A percentile compares a stretch with the other conserved stretches of the same genome.
phyloP scores from a whole-genome alignment of 2,888 invertebrate species.

The Metallyticus violacea region DNA sequence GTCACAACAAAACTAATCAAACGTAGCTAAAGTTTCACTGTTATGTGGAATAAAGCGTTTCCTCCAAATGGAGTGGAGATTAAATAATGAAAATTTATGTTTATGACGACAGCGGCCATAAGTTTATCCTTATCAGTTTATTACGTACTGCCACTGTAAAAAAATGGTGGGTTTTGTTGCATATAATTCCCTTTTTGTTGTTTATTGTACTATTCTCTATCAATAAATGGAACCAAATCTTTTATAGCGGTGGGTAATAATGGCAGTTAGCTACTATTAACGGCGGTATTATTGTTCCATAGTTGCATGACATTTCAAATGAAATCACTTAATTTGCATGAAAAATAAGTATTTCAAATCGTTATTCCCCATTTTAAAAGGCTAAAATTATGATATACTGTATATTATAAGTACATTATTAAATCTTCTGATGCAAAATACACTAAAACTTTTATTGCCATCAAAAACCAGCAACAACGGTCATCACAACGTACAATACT shows the following conservation, averaged over 20 bases:
- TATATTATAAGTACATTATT: too few species aligned
- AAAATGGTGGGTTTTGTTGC: neutral
- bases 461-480: too few species aligned
- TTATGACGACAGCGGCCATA: neutral
- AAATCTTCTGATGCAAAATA: too few species aligned
- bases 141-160: neutral
- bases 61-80: neutral
- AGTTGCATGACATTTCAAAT: too few species aligned
- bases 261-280: too few species aligned
- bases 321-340: too few species aligned
- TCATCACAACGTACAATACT: too few species aligned
- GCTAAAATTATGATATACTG: too few species aligned
- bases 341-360: too few species aligned
- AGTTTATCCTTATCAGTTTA: neutral
- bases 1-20: neutral
- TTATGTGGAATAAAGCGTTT: neutral
- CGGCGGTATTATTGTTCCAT: too few species aligned
- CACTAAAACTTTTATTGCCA: too few species aligned
- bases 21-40: neutral
- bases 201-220: neutral
- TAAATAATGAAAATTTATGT: neutral
- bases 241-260: neutral
- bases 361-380: too few species aligned
- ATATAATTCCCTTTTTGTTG: neutral
- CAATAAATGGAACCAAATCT: neutral